These are phyloP conservation scores for Chloropsis cyanopogon DNA, from an alignment of 2,113 vertebrate genomes.

Conservation along the genomic window DNA sequence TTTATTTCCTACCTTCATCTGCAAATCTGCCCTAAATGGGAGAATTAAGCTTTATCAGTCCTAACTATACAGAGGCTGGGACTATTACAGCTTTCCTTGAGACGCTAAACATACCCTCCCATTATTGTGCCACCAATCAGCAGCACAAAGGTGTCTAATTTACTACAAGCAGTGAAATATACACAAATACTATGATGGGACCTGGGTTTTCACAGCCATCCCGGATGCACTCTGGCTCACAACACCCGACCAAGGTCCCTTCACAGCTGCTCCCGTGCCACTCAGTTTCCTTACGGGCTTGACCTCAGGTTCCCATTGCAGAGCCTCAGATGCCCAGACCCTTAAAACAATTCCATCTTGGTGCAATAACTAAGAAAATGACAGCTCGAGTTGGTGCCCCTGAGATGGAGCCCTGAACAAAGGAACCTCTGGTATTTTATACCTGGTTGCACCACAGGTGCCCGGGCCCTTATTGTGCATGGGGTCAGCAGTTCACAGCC, in stretches of 20 bases:
- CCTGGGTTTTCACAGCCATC: neutral
- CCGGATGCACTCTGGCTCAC: neutral
- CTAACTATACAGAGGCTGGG: neutral
- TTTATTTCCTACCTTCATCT: neutral
- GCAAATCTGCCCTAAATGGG: slow-evolving; percentile 13
- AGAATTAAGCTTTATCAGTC: slow-evolving; percentile 46
- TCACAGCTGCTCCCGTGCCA: neutral
- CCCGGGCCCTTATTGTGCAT: rapidly evolving
- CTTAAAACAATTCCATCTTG: neutral
- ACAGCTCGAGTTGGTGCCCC: neutral
- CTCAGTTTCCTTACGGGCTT: rapidly evolving
- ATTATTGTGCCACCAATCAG: neutral
- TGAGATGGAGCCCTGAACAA: rapidly evolving
- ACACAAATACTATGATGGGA: neutral
- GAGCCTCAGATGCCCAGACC: neutral
- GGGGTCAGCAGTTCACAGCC: neutral
- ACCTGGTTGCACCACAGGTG: neutral
- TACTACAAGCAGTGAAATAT: neutral
- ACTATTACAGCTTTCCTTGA: slow-evolving; percentile 27
- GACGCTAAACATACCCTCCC: neutral
- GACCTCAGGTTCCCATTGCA: neutral
- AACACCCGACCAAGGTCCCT: rapidly evolving
- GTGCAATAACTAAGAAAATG: neutral
- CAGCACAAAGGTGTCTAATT: neutral
- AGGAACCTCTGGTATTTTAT: neutral